phyloP scores from a whole-genome alignment of 2,888 invertebrate genomes.

The Colostygia pectinataria region DNA sequence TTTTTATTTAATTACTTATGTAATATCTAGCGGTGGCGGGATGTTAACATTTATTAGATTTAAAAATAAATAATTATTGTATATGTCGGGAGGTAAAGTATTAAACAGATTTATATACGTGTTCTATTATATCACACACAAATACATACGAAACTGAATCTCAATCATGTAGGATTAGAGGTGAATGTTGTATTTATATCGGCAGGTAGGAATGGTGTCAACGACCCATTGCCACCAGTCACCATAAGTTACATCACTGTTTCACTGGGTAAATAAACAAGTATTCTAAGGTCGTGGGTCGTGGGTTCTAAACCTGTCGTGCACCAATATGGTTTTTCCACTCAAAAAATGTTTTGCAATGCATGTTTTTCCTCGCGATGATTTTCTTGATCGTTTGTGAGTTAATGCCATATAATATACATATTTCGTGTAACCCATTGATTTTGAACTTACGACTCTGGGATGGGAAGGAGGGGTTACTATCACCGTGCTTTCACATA shows the following conservation, averaged over 20 bases:
- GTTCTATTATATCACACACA: conserved; percentile 9
- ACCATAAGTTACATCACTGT: conserved; percentile 51
- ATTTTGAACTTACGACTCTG: no score
- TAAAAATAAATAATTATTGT: conserved; percentile 27
- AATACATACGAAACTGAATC: conserved; percentile 13
- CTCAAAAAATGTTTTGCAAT: no score
- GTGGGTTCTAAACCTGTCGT: no score
- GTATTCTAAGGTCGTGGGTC: no score
- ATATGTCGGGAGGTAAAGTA: conserved; percentile 13
- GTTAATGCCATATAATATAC: no score
- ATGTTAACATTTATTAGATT: conserved; percentile 6
- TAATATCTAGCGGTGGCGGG: conserved; percentile 4
- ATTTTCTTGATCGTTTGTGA: no score
- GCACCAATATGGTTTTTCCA: no score
- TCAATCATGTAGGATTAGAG: conserved; percentile 4
- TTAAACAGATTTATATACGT: conserved; percentile 11
- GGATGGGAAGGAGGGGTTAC: no score
- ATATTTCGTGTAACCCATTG: no score
- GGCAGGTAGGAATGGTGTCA: conserved; percentile 52
- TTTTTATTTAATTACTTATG: background rate
- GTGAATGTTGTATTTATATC: conserved; percentile 17
- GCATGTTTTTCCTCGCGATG: no score
- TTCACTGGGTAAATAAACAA: conserved; percentile 44
- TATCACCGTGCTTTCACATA: no score
- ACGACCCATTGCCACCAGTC: conserved; percentile 50